Base-by-base conservation (phyloP, 1,140 invertebrate species). In the Drosophila asahinai region DNA sequence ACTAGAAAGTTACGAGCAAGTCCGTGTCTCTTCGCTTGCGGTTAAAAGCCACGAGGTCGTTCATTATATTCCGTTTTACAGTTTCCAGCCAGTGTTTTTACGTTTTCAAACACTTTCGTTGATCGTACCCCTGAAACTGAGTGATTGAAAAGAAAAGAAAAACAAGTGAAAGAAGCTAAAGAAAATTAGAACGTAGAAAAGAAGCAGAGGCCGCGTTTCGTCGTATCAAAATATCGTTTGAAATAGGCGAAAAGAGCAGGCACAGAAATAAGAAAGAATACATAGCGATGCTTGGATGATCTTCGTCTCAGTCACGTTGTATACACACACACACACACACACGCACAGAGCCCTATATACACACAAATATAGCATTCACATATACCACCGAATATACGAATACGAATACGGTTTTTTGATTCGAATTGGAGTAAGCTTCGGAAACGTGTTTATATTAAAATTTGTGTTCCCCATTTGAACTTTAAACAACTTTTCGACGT, bases 21-120 rank as follows among this genome's bases (percentile, higher is more conserved):
- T 89, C 91, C 86, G 91, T 92, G 82, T 73, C 75, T 78, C 49
- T 84, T 80, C 83, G 84, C 80, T 87, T 91, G 89, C 84, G 91
- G 91, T 92, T 83, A 89, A 92, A 92, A 92, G 91, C 91, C 91
- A 92, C 91, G 91, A 92, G 91, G 91, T 92, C 91, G 91, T 91
- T 80, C 51, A 89, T 73, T 57, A 38, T 57, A 57, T 57, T 57
- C 19, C 19, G 54, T 55, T 40, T 55, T 12, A 19, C 30, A 52
- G 49, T 52, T 17, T 76, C 76, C 67, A 77, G 70, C 74, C 81
- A 80, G 76, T 58, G 67, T 17, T 58, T n/a, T n/a, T 43, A 58
- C 55, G 55, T 25, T 57, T 57, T 40, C 5, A 57, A 40, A 40
- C 54, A 57, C 54, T 55, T 55, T 57, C 54, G 54, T 54, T 62